These are phyloP conservation scores for Florisuga fusca DNA, from an alignment of 2,797 vertebrate genomes.

Conservation along the genomic window DNA sequence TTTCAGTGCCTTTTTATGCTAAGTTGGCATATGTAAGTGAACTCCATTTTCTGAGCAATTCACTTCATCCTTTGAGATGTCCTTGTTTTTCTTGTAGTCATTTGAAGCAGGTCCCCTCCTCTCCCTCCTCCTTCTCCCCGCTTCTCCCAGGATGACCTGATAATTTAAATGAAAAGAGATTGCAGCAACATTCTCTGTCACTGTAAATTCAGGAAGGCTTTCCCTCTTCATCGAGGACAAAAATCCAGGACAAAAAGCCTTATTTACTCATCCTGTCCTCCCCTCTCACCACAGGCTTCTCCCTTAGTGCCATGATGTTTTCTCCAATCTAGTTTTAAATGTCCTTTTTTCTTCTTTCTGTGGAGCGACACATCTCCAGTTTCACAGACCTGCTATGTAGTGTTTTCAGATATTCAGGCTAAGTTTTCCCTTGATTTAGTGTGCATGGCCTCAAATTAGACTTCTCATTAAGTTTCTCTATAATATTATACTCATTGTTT, in stretches of 20 bases:
- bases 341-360: background rate
- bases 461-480: slow-evolving; percentile 21
- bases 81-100: slow-evolving; percentile 56
- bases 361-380: background rate
- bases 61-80: slow-evolving; percentile 55
- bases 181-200: slow-evolving; percentile 41
- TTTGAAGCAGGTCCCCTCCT: slow-evolving; percentile 56
- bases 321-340: background rate
- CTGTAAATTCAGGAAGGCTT: slow-evolving; percentile 28
- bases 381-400: background rate
- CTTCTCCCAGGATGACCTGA: slow-evolving; percentile 52
- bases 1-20: slow-evolving; percentile 55
- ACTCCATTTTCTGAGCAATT: slow-evolving; percentile 60
- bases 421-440: background rate
- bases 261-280: slow-evolving; percentile 26
- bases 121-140: background rate
- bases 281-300: slow-evolving; percentile 5
- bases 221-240: background rate
- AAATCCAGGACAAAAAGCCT: slow-evolving; percentile 42
- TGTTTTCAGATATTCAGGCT: slow-evolving; percentile 12
- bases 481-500: slow-evolving; percentile 33
- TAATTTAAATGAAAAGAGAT: slow-evolving; percentile 65
- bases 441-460: background rate
- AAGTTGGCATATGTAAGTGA: slow-evolving; percentile 44
- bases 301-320: background rate